Conservation (phyloP, 2,113 vertebrate species). For the Micronycteris hirsuta region DNA sequence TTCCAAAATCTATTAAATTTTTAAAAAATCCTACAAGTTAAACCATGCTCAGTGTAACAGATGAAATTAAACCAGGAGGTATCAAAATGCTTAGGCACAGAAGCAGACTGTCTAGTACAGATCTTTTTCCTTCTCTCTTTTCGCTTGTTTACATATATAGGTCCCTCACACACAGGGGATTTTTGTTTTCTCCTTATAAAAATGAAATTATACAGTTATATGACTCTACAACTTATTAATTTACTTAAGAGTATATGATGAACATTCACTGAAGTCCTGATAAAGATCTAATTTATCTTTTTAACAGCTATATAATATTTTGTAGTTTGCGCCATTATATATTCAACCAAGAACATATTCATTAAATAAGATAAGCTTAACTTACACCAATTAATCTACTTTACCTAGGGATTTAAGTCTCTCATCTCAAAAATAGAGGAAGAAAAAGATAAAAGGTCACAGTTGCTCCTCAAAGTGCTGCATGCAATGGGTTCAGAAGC, state of each 20-base stretch:
- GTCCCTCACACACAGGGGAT: neutral
- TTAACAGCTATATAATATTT: neutral
- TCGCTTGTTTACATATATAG: neutral
- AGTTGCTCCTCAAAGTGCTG: neutral
- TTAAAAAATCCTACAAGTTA: neutral
- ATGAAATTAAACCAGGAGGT: neutral
- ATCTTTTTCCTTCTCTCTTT: neutral
- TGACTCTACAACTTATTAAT: neutral
- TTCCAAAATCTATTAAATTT: neutral
- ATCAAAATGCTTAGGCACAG: neutral
- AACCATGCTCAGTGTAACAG: neutral
- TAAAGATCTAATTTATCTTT: neutral
- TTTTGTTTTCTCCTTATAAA: neutral
- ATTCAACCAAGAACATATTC: neutral
- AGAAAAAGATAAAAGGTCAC: neutral
- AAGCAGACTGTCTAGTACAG: neutral
- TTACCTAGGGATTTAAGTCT: neutral
- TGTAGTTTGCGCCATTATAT: neutral
- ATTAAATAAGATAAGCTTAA: neutral
- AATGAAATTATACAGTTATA: neutral
- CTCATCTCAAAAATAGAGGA: neutral
- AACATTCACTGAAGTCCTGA: neutral
- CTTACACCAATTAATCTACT: neutral
- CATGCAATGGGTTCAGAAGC: neutral
- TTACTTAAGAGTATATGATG: neutral